Base-by-base conservation (phyloP, 2,888 invertebrate species). In the Cheilosia vernalis region DNA sequence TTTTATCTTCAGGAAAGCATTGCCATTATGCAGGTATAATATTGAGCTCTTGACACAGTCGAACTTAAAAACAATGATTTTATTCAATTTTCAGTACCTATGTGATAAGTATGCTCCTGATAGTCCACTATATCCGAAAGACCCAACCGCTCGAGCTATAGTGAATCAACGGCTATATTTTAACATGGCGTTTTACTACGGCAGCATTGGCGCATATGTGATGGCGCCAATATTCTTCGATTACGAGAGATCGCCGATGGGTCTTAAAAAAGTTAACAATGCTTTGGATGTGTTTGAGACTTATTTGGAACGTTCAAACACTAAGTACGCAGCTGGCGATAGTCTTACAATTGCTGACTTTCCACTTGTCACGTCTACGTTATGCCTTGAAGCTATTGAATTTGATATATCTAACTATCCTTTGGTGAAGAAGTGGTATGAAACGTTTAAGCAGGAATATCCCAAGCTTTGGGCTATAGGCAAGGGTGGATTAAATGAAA, bases 131-230 rank as follows among this genome's bases (percentile, higher is more conserved):
- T 97, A 97, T 90, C 97, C 97, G 0, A 94, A 93, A 87, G 95
- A 96, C 83, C 93, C 95, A 0, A 94, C 94, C 90, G 90, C 93
- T 88, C 94, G 97, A 84, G 96, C 96, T 0, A 90, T 96, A 69
- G 95, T 97, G 4, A 97, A 97, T 91, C 96, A 96, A 88, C 94
- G 96, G 5, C 92, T 97, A 47, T 95, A 95, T 89, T 97, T 97
- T 91, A 96, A 96, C 89, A 93, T 96, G 90, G 94, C 94, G 1
- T 95, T 95, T 61, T 96, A 95, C 90, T 96, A 96, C 90, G 94
- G 94, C 33, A 94, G 94, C 87, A 95, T 96, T 88, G 89, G 90
- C 47, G 90, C 89, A 2, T 90, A 92, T 51, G 89, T 89, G 44
- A 93, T 96, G 94, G 95, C 95, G 0, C 96, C 96, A 21, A 95